Conservation (phyloP, 2,888 invertebrate genomes). For the Seladonia tumulorum region DNA sequence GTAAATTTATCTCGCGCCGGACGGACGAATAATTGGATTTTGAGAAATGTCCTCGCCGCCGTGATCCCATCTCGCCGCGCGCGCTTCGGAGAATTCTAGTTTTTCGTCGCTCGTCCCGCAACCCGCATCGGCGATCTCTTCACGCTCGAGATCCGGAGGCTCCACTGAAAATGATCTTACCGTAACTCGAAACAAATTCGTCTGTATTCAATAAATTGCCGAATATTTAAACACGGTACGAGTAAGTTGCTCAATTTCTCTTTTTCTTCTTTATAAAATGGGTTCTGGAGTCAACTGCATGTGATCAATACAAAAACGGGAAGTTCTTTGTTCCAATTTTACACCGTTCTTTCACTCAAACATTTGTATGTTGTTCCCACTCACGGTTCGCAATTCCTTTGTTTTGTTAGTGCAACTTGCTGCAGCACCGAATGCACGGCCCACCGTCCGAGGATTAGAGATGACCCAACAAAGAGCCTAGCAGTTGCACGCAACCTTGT, state of each 20-base stretch:
- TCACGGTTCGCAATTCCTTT: not conserved
- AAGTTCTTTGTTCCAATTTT: not conserved
- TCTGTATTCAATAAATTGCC: too few species aligned
- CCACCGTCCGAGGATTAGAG: not conserved
- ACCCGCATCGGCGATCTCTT: constrained; percentile 5
- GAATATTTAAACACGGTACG: not conserved
- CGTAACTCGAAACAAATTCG: not conserved
- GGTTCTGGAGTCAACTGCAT: not conserved
- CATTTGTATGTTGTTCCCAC: not conserved
- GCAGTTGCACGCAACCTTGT: not conserved
- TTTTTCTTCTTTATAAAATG: not conserved
- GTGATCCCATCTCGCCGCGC: constrained; percentile 20
- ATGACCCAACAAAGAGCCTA: not conserved
- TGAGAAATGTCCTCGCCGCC: not conserved
- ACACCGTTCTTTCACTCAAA: not conserved
- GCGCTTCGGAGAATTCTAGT: constrained; percentile 7
- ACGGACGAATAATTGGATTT: constrained; percentile 42
- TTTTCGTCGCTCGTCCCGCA: constrained; percentile 1
- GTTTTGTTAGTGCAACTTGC: not conserved
- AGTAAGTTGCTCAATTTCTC: not conserved
- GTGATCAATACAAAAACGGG: not conserved
- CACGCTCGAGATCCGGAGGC: not conserved
- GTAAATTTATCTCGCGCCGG: constrained; percentile 39
- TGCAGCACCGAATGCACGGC: not conserved
- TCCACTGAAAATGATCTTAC: not conserved